phyloP scores from a whole-genome alignment of 2,797 vertebrate genomes.

The Remorina albescens region DNA sequence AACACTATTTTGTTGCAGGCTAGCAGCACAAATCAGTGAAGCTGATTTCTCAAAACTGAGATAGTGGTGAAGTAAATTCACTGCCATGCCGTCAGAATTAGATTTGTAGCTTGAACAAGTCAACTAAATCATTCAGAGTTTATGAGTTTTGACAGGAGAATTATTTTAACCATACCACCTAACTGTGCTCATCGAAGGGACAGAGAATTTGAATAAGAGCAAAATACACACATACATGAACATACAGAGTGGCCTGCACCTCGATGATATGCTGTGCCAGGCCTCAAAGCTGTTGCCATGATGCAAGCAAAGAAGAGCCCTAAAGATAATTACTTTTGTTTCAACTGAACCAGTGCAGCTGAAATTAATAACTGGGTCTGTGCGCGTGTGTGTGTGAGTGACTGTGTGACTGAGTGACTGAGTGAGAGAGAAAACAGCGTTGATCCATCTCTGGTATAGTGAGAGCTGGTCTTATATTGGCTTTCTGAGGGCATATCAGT shows the following conservation, averaged over 20 bases:
- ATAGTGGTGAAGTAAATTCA: too few species aligned
- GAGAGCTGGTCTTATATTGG: conserved; percentile 33
- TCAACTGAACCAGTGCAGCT: conserved; percentile 32
- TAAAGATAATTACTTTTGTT: conserved; percentile 45
- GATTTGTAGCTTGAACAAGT: background rate
- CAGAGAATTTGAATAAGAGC: conserved; percentile 6
- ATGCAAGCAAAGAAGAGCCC: conserved; percentile 39
- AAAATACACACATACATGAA: conserved; percentile 11
- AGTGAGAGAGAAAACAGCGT: conserved; percentile 17
- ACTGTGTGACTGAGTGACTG: background rate
- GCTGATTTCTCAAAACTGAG: background rate
- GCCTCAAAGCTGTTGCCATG: conserved; percentile 40
- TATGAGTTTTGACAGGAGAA: conserved; percentile 26
- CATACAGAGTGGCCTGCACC: conserved; percentile 11
- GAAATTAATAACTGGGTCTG: conserved; percentile 48
- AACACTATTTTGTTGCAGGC: background rate
- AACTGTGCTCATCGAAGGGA: conserved; percentile 29
- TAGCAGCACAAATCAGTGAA: background rate
- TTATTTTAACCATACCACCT: conserved; percentile 16
- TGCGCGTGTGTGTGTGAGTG: conserved; percentile 10
- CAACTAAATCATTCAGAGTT: background rate
- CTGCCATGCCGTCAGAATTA: background rate
- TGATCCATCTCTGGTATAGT: conserved; percentile 9
- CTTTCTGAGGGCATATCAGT: conserved; percentile 33
- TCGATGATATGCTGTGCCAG: conserved; percentile 14